Percentiles rank a stretch among this genome's conserved stretches.
phyloP scores from a whole-genome alignment of 2,888 invertebrate genomes.

The Synergus gifuensis region DNA sequence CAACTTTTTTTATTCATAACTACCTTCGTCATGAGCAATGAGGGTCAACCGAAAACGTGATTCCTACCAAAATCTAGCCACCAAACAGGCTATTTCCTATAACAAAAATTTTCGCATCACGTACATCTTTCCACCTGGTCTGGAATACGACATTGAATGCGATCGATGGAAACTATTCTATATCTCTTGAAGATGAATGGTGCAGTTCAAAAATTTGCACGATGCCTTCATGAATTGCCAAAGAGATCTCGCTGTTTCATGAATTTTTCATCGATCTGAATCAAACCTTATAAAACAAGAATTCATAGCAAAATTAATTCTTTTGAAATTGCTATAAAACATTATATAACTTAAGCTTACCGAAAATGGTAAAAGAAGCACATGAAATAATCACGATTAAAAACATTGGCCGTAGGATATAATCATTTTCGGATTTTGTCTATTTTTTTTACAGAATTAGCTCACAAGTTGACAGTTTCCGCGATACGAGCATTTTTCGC shows the following conservation, averaged over 20 bases:
- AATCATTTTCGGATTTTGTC: neutral
- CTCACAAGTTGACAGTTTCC: constrained; percentile 21
- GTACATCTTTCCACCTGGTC: constrained; percentile 22
- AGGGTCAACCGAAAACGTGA: neutral
- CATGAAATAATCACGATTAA: neutral
- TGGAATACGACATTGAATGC: neutral
- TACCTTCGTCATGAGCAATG: neutral
- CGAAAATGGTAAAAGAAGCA: neutral
- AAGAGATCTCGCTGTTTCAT: neutral
- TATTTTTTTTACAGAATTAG: constrained; percentile 15
- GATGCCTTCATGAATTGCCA: constrained; percentile 11
- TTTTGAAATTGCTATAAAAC: neutral
- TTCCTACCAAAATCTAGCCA: constrained; percentile 7
- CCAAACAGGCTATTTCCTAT: neutral
- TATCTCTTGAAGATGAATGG: constrained; percentile 19
- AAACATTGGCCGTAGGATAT: neutral
- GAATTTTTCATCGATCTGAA: neutral
- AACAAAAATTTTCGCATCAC: constrained; percentile 8
- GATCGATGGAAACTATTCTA: constrained; percentile 12
- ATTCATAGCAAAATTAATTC: neutral
- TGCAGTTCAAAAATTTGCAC: constrained; percentile 9
- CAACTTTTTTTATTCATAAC: neutral
- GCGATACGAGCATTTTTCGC: constrained; percentile 4
- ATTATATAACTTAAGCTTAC: neutral
- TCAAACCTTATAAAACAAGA: neutral